phyloP scores from a whole-genome alignment of 2,113 vertebrate species.

The Centropus unirufus region DNA sequence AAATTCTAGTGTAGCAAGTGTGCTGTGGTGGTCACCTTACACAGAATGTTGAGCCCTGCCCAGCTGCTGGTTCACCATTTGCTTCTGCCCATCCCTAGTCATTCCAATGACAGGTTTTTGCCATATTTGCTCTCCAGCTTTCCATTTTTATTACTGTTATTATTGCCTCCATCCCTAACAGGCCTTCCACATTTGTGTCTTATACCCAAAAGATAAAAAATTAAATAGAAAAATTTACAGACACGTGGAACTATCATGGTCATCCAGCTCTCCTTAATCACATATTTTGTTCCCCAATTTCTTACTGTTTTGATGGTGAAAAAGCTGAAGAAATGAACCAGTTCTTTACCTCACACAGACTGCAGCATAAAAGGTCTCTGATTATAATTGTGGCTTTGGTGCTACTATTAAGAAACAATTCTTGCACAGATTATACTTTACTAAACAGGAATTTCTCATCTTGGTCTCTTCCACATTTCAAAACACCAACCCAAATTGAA shows the following conservation, averaged over 20 bases:
- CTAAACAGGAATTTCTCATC: not conserved
- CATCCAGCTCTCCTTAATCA: not conserved
- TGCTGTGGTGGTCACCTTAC: not conserved
- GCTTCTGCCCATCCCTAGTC: not conserved
- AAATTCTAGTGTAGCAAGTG: not conserved
- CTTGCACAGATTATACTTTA: not conserved
- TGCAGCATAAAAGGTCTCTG: not conserved
- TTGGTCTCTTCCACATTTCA: not conserved
- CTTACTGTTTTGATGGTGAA: not conserved
- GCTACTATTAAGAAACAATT: not conserved
- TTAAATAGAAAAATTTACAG: not conserved
- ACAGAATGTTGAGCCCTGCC: not conserved
- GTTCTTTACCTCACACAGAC: not conserved
- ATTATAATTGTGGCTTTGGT: not conserved
- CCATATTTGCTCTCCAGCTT: not conserved
- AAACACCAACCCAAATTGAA: not conserved
- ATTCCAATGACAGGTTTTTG: not conserved
- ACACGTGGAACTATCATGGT: accelerated
- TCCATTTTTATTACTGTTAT: not conserved
- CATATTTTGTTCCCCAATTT: not conserved
- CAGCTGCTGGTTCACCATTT: not conserved
- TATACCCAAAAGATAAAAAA: not conserved
- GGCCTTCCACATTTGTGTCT: not conserved
- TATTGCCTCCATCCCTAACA: not conserved
- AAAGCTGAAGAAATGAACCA: not conserved